Percentiles rank a stretch among this genome's conserved stretches.
Conservation (phyloP, 2,888 invertebrate genomes). For the Periphyllus acericola region DNA sequence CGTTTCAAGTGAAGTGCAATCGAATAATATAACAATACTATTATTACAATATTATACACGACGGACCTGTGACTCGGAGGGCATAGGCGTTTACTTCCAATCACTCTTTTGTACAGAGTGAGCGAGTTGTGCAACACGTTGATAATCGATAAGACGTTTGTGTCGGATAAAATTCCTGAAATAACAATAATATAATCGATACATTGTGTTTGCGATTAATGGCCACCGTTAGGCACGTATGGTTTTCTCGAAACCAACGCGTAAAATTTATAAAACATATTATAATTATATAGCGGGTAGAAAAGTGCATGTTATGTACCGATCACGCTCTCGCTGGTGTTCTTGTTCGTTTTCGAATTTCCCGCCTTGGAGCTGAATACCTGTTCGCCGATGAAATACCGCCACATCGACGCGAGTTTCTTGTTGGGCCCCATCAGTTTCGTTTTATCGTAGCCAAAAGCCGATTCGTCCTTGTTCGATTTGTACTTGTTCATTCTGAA, state of each 20-base stretch:
- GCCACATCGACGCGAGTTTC: constrained; percentile 45
- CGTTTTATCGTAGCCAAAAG: not conserved
- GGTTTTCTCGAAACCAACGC: not conserved
- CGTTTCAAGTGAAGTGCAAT: not conserved
- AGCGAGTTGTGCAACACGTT: constrained; percentile 73
- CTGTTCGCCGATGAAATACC: constrained; percentile 46
- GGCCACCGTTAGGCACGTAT: not conserved
- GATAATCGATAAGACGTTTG: constrained; percentile 70
- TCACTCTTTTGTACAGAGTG: constrained; percentile 73
- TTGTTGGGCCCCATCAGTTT: constrained; percentile 20
- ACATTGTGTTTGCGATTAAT: not conserved
- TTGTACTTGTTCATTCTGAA: constrained; percentile 36
- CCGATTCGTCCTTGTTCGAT: constrained; percentile 22
- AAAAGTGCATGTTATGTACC: not conserved
- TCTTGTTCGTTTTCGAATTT: constrained; percentile 25
- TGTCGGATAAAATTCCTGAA: constrained; percentile 67
- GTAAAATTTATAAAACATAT: not conserved
- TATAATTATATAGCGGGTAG: not conserved
- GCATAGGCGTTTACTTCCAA: constrained; percentile 72
- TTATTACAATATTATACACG: not conserved
- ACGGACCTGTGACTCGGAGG: constrained; percentile 71
- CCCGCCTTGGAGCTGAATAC: constrained; percentile 20
- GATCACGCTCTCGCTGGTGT: constrained; percentile 23
- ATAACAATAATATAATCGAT: constrained; percentile 11
- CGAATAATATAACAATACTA: not conserved